Evolutionary conservation across 2,888 invertebrate species (phyloP), one percentile per base, ranked within the genome.

Genomic region (Brachyptera risi): DNA sequence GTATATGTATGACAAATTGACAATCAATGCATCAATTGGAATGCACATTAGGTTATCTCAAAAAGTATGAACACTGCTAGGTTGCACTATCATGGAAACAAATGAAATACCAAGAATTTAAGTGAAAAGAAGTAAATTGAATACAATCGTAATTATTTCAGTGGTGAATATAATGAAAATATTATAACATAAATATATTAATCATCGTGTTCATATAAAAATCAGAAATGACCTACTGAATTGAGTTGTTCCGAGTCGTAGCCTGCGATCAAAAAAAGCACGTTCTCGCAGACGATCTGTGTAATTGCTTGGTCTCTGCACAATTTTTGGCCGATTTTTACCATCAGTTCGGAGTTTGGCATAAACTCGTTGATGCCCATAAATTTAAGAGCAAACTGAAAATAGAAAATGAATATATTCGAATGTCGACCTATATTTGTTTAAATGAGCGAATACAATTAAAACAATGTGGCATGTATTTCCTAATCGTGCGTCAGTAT

Each of bases 301-400:
- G 64, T 68, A 63, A 59, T 71, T 26, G 63, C 69, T 9, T 66
- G 69, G 65, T 62, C 68, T 61, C 65, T 67, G 57, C 73, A 73
- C 1, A 70, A 56, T 11, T 64, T 65, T 49, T 67, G 60, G 4
- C 68, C 68, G n/a, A 72, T 31, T 42, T 67, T 63, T 24, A 68
- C 64, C 42, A 68, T 62, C 27, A 72, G 62, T 1, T 58, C 64
- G 26, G 58, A 65, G 38, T 69, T 71, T 2, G 76, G 76, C 13
- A 76, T 65, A 65, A 78, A 75, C 63, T 77, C 75, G 13, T 71
- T 63, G 1, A 67, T 49, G 1, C 76, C 77, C 50, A 78, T 37
- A 31, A n/a, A 4, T 51, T n/a, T 13, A 26, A 15, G 13, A 51
- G 2, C 23, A 19, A 5, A 19, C 2, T 11, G 42, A 2, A 42